These are phyloP conservation scores for Apotomis betuletana DNA, from an alignment of 2,888 invertebrate genomes.

Conservation along the genomic window DNA sequence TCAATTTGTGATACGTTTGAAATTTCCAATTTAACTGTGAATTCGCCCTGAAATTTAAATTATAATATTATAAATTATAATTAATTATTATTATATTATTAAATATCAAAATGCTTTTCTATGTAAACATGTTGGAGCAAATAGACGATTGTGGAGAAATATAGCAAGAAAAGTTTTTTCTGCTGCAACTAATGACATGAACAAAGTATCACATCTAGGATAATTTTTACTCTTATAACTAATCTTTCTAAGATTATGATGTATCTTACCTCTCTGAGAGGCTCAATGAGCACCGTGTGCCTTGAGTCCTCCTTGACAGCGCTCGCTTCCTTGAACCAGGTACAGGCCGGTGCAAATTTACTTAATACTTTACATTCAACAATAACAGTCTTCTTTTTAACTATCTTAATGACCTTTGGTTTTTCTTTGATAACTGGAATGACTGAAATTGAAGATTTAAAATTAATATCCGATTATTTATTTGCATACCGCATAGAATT, in stretches of 20 bases:
- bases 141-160: too few species aligned
- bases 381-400: conserved; percentile 95
- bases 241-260: background rate
- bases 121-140: too few species aligned
- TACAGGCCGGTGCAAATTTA: conserved; percentile 95
- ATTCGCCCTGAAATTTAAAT: conserved; percentile 88
- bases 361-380: conserved; percentile 97
- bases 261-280: conserved; percentile 88
- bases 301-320: conserved; percentile 90
- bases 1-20: conserved; percentile 91
- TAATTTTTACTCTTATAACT: too few species aligned
- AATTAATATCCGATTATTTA: conserved; percentile 19
- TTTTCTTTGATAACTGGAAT: conserved; percentile 97
- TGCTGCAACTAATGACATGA: too few species aligned
- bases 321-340: conserved; percentile 95
- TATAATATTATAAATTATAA: background rate
- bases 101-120: too few species aligned
- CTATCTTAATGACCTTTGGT: conserved; percentile 94
- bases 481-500: background rate
- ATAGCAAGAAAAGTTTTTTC: background rate
- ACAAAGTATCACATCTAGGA: too few species aligned
- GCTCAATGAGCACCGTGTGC: conserved; percentile 90
- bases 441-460: conserved; percentile 79
- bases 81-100: too few species aligned
- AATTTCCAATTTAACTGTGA: conserved; percentile 94